Base-by-base conservation (phyloP, 2,113 vertebrate species). In the Callionymus lyra region DNA sequence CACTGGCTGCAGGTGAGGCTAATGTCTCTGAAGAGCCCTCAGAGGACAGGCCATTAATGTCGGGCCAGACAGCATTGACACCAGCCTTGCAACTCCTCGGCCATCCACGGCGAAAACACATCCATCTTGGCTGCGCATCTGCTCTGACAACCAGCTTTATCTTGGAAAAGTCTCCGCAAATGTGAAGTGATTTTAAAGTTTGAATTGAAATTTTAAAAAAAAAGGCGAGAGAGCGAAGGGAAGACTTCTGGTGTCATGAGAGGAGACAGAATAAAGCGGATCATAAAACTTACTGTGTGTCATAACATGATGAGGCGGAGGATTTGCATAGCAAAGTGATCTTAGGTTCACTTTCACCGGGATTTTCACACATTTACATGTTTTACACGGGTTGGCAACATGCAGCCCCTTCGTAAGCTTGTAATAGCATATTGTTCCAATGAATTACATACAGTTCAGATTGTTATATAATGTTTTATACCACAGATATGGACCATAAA, bases 31-130 rank as follows among this genome's bases (percentile, higher is more conserved):
- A 72, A 69, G 50, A 50, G 63, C 60, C 61, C 56, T 61, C 50
- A 31, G 65, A 70, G 72, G 72, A 70, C 45, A 47, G 41, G 51
- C 53, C 63, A 70, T 74, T 79, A 79, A 73, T 72, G 59, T 36
- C 40, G 38, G 65, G 57, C 58, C 56, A 64, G 67, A 66, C 65
- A 61, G 53, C 54, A 63, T 38, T 62, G 63, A 65, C 70, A 63
- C 48, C 41, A 31, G 47, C 39, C 18, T 41, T 6, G 48, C 37
- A 57, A 17, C 50, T 59, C 62, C 62, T 63, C 54, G 21, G 21
- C 21, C 21, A 48, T 35, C 31, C 52, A 53, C 19, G 38, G 21
- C 34, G 37, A 47, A 65, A 58, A 51, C 45, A 49, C 65, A 69
- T 67, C 60, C 44, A 59, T 72, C 59, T 57, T 63, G 43, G 48